These are phyloP conservation scores for Dolichomitus sp. DNA, from an alignment of 2,888 invertebrate genomes.

Conservation along the genomic window DNA sequence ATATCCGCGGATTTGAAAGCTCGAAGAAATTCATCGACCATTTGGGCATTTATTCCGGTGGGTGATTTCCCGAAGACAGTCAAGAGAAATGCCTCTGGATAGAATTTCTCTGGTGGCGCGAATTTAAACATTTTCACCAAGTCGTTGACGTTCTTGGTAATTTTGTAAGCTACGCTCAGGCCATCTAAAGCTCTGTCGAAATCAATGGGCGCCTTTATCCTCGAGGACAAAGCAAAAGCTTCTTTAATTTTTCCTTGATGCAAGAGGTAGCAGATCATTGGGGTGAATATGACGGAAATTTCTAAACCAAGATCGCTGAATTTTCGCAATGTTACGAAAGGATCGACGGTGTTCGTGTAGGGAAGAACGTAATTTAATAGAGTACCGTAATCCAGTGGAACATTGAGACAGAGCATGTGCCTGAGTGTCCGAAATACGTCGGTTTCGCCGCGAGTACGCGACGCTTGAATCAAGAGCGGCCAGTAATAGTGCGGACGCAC, in stretches of 20 bases:
- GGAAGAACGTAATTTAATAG: slow-evolving; percentile 88
- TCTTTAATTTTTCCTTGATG: slow-evolving; percentile 85
- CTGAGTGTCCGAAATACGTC: slow-evolving; percentile 87
- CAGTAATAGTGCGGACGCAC: slow-evolving; percentile 90
- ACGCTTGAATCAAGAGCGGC: slow-evolving; percentile 88
- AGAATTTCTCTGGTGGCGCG: slow-evolving; percentile 87
- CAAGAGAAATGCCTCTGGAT: slow-evolving; percentile 88
- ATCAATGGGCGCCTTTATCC: slow-evolving; percentile 86
- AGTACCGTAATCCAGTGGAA: slow-evolving; percentile 88
- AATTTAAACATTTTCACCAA: slow-evolving; percentile 87
- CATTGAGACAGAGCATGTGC: slow-evolving; percentile 87
- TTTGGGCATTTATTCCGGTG: slow-evolving; percentile 81
- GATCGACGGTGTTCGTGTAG: slow-evolving; percentile 87
- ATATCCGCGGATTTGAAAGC: slow-evolving; percentile 71
- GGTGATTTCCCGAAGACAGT: slow-evolving; percentile 86
- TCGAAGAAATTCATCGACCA: slow-evolving; percentile 66
- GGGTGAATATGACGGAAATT: slow-evolving; percentile 85
- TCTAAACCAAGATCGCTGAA: slow-evolving; percentile 86
- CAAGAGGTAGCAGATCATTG: slow-evolving; percentile 87
- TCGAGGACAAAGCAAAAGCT: slow-evolving; percentile 49
- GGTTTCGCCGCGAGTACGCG: slow-evolving; percentile 87
- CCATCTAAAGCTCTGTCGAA: slow-evolving; percentile 86
- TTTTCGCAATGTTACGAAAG: slow-evolving; percentile 87
- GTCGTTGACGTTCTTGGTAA: slow-evolving; percentile 86
- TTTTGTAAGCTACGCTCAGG: slow-evolving; percentile 86